These are phyloP conservation scores for Melanophora roralis DNA, from an alignment of 2,888 invertebrate genomes.

Conservation along the genomic window DNA sequence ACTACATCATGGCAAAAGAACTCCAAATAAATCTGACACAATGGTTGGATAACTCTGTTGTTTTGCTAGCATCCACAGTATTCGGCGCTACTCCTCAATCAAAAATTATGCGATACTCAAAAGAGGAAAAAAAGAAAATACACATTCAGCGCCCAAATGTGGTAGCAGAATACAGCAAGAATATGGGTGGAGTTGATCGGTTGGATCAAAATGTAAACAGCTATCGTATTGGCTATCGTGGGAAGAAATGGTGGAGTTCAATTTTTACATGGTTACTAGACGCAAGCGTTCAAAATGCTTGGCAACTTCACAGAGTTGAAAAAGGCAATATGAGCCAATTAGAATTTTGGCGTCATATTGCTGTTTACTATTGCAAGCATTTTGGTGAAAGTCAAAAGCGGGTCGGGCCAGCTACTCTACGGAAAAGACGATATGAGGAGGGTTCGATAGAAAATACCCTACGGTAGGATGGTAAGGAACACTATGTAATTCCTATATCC, in stretches of 20 bases:
- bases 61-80: background rate
- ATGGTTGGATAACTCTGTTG: background rate
- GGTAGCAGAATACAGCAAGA: conserved; percentile 17
- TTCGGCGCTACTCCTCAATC: background rate
- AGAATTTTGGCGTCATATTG: conserved; percentile 32
- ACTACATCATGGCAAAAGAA: background rate
- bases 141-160: background rate
- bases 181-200: conserved; percentile 25
- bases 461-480: too few species aligned
- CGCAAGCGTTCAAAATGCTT: conserved; percentile 6
- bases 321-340: conserved; percentile 11
- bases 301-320: background rate
- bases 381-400: background rate
- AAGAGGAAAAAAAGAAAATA: background rate
- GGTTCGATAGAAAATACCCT: too few species aligned
- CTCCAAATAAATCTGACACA: conserved; percentile 5
- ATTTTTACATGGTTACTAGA: conserved; percentile 18
- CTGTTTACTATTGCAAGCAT: conserved; percentile 16
- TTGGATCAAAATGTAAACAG: conserved; percentile 28
- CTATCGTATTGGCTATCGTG: conserved; percentile 10
- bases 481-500: too few species aligned
- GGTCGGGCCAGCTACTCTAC: background rate
- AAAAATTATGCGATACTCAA: background rate
- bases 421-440: background rate
- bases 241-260: conserved; percentile 9